Percentiles rank a stretch among this genome's conserved stretches.
Evolutionary conservation across 2,113 vertebrate genomes (phyloP).

Genomic region (Sarotherodon lohbergeri): DNA sequence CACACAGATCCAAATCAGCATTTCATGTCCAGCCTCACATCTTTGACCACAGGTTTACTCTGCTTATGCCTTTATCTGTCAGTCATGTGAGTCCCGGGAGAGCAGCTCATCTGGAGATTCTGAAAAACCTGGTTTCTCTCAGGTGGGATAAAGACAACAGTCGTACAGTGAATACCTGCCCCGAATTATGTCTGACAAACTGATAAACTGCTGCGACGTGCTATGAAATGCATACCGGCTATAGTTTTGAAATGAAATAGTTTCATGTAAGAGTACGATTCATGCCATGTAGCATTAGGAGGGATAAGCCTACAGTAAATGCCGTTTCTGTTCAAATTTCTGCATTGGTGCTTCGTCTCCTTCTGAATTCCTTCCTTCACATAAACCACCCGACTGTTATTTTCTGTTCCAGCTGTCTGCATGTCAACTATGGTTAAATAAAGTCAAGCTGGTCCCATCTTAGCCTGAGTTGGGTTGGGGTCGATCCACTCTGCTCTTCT

Average conservation of each 20-base stretch:
- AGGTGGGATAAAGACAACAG: slow-evolving; percentile 27
- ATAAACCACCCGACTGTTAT: slow-evolving; percentile 37
- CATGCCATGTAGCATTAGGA: slow-evolving; percentile 13
- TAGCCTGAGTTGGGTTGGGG: not conserved
- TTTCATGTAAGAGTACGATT: slow-evolving; percentile 6
- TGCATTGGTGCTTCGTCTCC: not conserved
- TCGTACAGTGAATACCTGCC: not conserved
- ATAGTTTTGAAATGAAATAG: not conserved
- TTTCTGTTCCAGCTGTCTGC: slow-evolving; percentile 72
- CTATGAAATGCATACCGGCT: not conserved
- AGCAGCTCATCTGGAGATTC: slow-evolving; percentile 21
- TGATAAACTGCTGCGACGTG: not conserved
- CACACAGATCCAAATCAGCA: slow-evolving; percentile 55
- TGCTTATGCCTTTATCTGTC: slow-evolving; percentile 49
- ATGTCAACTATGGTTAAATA: slow-evolving; percentile 56
- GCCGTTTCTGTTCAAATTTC: slow-evolving; percentile 6
- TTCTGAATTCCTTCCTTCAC: not conserved
- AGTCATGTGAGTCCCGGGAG: slow-evolving; percentile 42
- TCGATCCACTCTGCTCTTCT: slow-evolving; percentile 8
- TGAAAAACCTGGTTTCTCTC: slow-evolving; percentile 14
- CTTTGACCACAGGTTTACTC: slow-evolving; percentile 48
- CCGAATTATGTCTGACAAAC: not conserved
- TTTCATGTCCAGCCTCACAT: slow-evolving; percentile 54
- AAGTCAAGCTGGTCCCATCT: slow-evolving; percentile 50
- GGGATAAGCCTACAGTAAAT: slow-evolving; percentile 4